These are phyloP conservation scores for Priocnemis perturbator DNA, from an alignment of 2,888 invertebrate species.

Conservation along the genomic window DNA sequence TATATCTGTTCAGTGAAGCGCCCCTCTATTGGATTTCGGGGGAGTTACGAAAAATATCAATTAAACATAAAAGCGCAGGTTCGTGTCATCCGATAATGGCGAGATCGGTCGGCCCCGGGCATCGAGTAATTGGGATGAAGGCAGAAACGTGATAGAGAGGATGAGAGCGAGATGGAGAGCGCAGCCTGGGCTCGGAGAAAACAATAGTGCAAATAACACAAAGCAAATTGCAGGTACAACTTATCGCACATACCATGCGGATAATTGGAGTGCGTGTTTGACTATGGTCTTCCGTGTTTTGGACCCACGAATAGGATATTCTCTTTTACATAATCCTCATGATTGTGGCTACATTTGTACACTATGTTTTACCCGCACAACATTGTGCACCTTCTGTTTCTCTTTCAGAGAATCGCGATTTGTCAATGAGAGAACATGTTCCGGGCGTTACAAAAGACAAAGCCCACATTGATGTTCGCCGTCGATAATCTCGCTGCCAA, in stretches of 20 bases:
- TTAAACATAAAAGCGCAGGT: constrained; percentile 74
- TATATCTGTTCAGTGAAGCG: constrained; percentile 66
- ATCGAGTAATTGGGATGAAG: constrained; percentile 65
- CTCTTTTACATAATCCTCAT: constrained; percentile 13
- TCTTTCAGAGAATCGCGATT: constrained; percentile 1
- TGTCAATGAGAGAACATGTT: not conserved
- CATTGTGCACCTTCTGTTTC: not conserved
- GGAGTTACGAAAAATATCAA: constrained; percentile 75
- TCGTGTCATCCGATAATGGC: constrained; percentile 75
- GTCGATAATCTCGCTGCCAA: too few relatives aligned
- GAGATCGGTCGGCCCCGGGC: constrained; percentile 65
- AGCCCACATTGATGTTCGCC: too few relatives aligned
- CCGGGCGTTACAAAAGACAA: not conserved
- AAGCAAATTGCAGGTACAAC: constrained; percentile 59
- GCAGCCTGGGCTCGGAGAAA: constrained; percentile 40
- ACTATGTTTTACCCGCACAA: too few relatives aligned
- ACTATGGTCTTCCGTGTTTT: constrained; percentile 38
- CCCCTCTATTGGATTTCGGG: constrained; percentile 65
- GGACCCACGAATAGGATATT: constrained; percentile 23
- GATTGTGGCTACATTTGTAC: not conserved
- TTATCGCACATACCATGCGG: constrained; percentile 41
- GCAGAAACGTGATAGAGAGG: constrained; percentile 16
- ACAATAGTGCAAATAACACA: constrained; percentile 59
- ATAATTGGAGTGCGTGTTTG: constrained; percentile 51
- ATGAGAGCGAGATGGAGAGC: constrained; percentile 20